phyloP scores from a whole-genome alignment of 2,888 invertebrate genomes.

The Epiblema foenella region DNA sequence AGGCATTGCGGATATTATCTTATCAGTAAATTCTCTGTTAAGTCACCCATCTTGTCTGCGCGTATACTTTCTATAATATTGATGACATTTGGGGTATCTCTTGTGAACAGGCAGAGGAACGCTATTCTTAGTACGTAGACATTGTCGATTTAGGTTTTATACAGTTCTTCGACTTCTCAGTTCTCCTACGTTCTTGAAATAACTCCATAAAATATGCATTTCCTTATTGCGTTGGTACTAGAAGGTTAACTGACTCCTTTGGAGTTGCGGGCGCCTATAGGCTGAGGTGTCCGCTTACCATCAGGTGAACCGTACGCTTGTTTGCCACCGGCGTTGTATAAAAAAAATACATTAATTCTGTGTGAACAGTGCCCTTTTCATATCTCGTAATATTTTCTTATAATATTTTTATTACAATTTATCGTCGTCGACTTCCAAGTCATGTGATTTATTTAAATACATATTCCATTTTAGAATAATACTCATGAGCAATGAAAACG shows the following conservation, averaged over 20 bases:
- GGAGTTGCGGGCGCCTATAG: too few species aligned
- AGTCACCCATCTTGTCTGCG: too few species aligned
- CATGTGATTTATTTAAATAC: neutral
- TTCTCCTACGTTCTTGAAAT: constrained; percentile 14
- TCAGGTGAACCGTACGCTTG: too few species aligned
- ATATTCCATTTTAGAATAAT: neutral
- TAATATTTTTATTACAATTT: neutral
- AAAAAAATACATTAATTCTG: neutral
- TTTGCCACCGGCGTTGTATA: too few species aligned
- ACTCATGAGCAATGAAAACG: too few species aligned
- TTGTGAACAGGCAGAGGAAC: constrained; percentile 14
- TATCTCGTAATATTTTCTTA: neutral
- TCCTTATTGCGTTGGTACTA: constrained; percentile 3
- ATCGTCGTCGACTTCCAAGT: neutral
- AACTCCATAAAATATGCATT: neutral
- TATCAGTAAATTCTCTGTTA: too few species aligned
- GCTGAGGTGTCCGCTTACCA: too few species aligned
- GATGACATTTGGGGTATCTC: constrained; percentile 1
- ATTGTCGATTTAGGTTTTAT: constrained; percentile 44
- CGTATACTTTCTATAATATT: neutral
- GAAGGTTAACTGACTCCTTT: neutral
- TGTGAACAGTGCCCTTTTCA: neutral
- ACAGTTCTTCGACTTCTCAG: neutral
- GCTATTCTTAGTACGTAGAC: constrained; percentile 45
- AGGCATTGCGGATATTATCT: too few species aligned